phyloP scores from a whole-genome alignment of 2,888 invertebrate genomes.

The Blastobasis adustella region DNA sequence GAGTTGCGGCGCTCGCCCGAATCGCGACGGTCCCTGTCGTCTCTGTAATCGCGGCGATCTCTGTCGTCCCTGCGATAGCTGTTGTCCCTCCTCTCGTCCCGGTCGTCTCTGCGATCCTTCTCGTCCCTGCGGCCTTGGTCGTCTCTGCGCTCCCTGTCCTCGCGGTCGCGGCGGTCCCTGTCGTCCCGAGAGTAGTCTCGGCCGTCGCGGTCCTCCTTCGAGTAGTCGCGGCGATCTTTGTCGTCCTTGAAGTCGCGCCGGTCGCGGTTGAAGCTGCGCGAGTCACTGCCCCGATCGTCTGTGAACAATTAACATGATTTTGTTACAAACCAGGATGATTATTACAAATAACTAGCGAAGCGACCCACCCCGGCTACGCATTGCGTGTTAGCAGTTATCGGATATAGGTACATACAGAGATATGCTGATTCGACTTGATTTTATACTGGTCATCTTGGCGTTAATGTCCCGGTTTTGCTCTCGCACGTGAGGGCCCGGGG shows the following conservation, averaged over 20 bases:
- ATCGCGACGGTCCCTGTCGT: constrained; percentile 16
- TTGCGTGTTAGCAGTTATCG: too few relatives aligned
- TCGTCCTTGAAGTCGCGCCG: constrained; percentile 52
- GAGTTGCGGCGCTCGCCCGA: constrained; percentile 12
- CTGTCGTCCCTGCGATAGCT: constrained; percentile 26
- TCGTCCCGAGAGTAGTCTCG: constrained; percentile 27
- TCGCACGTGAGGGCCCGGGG: too few relatives aligned
- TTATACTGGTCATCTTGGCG: too few relatives aligned
- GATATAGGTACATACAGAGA: too few relatives aligned
- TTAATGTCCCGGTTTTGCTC: too few relatives aligned
- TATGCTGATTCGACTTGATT: too few relatives aligned
- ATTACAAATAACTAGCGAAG: not conserved
- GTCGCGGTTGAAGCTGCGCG: constrained; percentile 55
- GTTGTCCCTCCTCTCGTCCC: constrained; percentile 18
- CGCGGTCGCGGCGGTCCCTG: constrained; percentile 22
- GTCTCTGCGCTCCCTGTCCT: constrained; percentile 21
- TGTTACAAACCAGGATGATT: not conserved
- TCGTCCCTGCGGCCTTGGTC: constrained; percentile 17
- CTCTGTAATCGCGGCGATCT: constrained; percentile 19
- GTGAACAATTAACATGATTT: constrained; percentile 4
- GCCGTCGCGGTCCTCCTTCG: constrained; percentile 24
- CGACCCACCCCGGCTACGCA: too few relatives aligned
- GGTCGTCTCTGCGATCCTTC: constrained; percentile 23
- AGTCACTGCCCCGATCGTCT: constrained; percentile 56
- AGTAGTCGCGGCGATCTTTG: constrained; percentile 30